Evolutionary conservation across 2,797 vertebrate genomes (phyloP).

Genomic region (Crenuchus spilurus): DNA sequence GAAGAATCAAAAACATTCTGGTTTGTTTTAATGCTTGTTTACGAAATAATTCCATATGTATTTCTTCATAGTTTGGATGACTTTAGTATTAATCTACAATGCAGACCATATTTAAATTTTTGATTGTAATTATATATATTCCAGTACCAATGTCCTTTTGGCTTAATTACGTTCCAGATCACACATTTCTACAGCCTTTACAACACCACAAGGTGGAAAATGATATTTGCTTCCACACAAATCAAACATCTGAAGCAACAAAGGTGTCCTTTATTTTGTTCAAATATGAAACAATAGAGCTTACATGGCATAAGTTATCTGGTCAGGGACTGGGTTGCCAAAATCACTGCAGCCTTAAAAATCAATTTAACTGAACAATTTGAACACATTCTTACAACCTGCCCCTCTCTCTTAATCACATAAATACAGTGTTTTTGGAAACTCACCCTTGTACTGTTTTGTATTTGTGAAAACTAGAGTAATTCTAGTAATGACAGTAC

Average conservation of each 20-base stretch:
- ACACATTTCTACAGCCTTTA: too few species aligned
- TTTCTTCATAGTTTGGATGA: too few species aligned
- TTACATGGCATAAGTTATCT: conserved; percentile 42
- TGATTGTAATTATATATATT: too few species aligned
- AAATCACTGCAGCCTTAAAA: not conserved
- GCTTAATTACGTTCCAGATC: too few species aligned
- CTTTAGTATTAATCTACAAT: too few species aligned
- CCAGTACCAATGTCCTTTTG: too few species aligned
- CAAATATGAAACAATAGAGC: conserved; percentile 53
- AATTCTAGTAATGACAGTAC: conserved; percentile 34
- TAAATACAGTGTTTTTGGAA: conserved; percentile 10
- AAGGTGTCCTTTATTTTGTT: conserved; percentile 53
- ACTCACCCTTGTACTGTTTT: conserved; percentile 1
- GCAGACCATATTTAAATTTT: too few species aligned
- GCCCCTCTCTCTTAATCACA: not conserved
- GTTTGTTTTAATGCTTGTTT: too few species aligned
- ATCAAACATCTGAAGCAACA: conserved; percentile 44
- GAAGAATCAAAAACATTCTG: too few species aligned
- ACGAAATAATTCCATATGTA: too few species aligned
- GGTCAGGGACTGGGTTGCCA: conserved; percentile 24
- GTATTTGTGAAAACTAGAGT: conserved; percentile 29
- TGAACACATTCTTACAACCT: not conserved
- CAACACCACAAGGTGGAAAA: not conserved
- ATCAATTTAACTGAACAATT: conserved; percentile 6
- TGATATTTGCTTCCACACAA: conserved; percentile 6